Base-by-base conservation (phyloP, 2,113 vertebrate species). In the Calidris pugnax region DNA sequence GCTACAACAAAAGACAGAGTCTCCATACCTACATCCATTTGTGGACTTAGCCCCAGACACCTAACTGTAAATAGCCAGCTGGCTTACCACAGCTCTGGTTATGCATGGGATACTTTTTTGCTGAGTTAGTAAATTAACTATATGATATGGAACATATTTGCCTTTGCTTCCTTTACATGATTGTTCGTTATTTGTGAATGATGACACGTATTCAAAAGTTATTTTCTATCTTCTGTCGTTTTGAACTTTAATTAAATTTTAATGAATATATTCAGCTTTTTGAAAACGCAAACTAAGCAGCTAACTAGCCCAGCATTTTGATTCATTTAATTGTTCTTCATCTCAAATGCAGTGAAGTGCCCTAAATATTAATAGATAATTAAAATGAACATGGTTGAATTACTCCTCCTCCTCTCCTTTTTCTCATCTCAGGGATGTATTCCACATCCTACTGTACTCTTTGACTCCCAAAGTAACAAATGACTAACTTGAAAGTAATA, bases 301-400 rank as follows among this genome's bases (percentile, higher is more conserved):
- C 22, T 68, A 50, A 89, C 19, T 59, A 55, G n/a, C 66, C 79
- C 62, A 89, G 53, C n/a, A 48, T 76, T 93, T 89, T 74, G 64
- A 85, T 75, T 81, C 33, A 48, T 72, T 35, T 62, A 89, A 51
- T 75, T 93, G 63, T 87, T 93, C 43, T 68, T 78, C 63, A 60
- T 93, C 28, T 90, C n/a, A 79, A 73, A 83, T 85, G 87, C 67
- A 4, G 0, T 69, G 35, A 93, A 85, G 69, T 79, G 53, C 14
- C 66, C 53, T 87, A 89, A 92, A 82, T 91, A 79, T 89, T 87
- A 89, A 60, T 63, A 94, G 69, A 85, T 55, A 81, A 67, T 94
- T 79, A 63, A 77, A 96, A 85, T n/a, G 8, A 85, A 22, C 23
- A 10, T 79, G 73, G 62, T 32, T 71, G 45, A 83, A 50, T 66